Evolutionary conservation across 2,888 invertebrate species (phyloP), one percentile per base, ranked within the genome.

Genomic region (Rhingia campestris): DNA sequence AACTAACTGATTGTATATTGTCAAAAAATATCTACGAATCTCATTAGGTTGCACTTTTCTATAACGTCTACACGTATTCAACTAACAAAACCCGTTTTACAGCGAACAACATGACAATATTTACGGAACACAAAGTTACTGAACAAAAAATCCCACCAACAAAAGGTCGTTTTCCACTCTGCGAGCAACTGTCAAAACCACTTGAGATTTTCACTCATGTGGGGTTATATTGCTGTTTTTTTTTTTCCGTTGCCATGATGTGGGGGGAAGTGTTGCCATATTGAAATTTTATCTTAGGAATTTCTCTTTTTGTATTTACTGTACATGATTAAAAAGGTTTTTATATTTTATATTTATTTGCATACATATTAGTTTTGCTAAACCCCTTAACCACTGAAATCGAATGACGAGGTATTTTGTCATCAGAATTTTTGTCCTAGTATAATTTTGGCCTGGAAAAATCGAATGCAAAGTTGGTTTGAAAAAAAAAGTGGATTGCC

Each of bases 121-220:
- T 84, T 84, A 75, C 74, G 51, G 66, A 32, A 37, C 35, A 37
- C 35, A 56, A 30, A 49, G 37, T 37, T 9, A 45, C 56, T 59
- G 67, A 61, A 61, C 51, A 22, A 22, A 22, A 22, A 22, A 22
- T 22, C 22, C 22, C 22, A 63, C 56, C 61, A 73, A 63, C 82
- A 73, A 79, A 76, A 82, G 79, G 82, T 82, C 58, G 73, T 51
- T 64, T 73, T 56, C 45, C 56, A 73, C 79, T 81, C 81, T 33
- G 30, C 47, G 41, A 22, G 22, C 56, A 58, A 82, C 63, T 79
- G 82, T 79, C 73, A 58, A 22, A 73, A 79, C 63, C 61, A 53
- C 45, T 70, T 79, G 73, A 67, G 73, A 61, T 49, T 73, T 58
- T 54, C 63, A 74, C 79, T 82, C 82, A 41, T 59, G 30, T 76